Conservation (phyloP, 2,113 vertebrate species). For the Corydoras sp. region DNA sequence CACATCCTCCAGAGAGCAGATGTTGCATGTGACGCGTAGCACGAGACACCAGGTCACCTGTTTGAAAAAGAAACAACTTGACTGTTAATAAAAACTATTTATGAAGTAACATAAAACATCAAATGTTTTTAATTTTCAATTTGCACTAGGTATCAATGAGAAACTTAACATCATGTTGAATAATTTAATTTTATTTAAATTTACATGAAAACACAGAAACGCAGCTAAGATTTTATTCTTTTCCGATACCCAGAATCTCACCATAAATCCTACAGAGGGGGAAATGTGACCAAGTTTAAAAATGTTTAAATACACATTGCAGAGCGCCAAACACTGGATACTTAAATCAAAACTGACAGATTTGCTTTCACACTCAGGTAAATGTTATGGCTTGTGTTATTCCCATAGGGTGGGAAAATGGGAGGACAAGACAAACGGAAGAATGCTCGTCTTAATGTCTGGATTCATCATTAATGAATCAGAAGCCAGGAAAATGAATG, state of each 20-base stretch:
- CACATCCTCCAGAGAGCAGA: constrained; percentile 53
- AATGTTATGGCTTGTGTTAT: constrained; percentile 25
- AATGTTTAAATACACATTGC: constrained; percentile 3
- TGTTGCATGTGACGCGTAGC: constrained; percentile 91
- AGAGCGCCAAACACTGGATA: constrained; percentile 3
- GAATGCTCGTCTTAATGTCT: constrained; percentile 24
- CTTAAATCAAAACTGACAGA: constrained; percentile 17
- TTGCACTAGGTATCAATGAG: no score
- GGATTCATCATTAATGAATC: constrained; percentile 34
- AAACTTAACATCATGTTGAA: no score
- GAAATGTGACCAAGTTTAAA: constrained; percentile 11
- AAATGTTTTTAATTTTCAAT: no score
- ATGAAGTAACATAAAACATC: no score
- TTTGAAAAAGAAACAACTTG: no score
- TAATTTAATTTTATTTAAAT: no score
- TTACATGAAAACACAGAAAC: no score
- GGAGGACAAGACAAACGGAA: constrained; percentile 13
- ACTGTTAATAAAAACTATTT: no score
- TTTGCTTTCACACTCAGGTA: constrained; percentile 12
- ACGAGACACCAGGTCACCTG: constrained; percentile 86
- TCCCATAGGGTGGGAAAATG: constrained; percentile 23
- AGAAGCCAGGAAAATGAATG: neutral
- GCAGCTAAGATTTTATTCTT: no score
- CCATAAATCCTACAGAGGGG: constrained; percentile 1
- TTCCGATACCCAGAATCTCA: neutral